Conservation (phyloP, 2,888 invertebrate species). For the Leptopilina syphax region DNA sequence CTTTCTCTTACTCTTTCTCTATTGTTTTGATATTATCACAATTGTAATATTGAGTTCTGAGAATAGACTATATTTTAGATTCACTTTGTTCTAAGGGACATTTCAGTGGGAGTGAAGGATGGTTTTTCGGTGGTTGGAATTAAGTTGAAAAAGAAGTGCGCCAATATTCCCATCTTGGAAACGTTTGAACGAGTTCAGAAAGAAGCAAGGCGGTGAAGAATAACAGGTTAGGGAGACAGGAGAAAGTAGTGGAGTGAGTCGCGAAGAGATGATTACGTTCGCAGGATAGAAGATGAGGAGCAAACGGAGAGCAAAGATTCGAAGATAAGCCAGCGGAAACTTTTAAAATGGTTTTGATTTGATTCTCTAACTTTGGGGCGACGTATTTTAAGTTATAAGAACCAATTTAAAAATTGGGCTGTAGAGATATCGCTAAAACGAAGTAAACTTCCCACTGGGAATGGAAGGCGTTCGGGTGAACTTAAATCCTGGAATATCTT, state of each 20-base stretch:
- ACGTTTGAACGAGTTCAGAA: neutral
- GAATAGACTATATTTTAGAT: neutral
- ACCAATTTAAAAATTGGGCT: constrained; percentile 73
- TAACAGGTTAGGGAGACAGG: constrained; percentile 23
- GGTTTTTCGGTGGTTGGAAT: constrained; percentile 56
- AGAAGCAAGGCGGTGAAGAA: constrained; percentile 19
- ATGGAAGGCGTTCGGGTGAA: constrained; percentile 53
- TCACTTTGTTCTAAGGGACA: constrained; percentile 48
- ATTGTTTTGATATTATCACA: neutral
- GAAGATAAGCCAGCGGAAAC: constrained; percentile 59
- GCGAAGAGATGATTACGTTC: constrained; percentile 37
- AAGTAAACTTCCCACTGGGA: constrained; percentile 39
- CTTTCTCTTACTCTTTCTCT: neutral
- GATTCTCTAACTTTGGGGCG: constrained; percentile 61
- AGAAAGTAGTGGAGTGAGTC: constrained; percentile 12
- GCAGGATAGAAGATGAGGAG: constrained; percentile 35
- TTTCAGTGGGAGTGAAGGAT: constrained; percentile 62
- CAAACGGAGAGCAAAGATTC: constrained; percentile 46
- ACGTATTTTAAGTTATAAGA: constrained; percentile 73
- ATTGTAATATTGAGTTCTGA: neutral
- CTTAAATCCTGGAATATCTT: constrained; percentile 72
- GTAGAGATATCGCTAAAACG: constrained; percentile 55
- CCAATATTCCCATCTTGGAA: constrained; percentile 1
- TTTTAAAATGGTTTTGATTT: constrained; percentile 69
- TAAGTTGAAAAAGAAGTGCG: constrained; percentile 57